Conservation (phyloP, 2,797 vertebrate species). For the Carduelis carduelis region DNA sequence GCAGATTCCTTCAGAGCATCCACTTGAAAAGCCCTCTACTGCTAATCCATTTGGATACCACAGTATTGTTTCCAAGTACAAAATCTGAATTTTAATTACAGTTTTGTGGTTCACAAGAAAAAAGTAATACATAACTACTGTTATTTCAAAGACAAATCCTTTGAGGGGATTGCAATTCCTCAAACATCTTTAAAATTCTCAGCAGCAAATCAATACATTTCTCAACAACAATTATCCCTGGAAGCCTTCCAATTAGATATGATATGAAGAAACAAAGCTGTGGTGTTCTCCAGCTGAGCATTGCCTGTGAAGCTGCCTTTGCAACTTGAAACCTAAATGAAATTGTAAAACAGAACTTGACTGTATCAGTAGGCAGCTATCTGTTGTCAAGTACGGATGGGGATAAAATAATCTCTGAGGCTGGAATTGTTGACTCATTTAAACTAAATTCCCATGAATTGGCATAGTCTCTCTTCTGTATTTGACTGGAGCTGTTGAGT, state of each 20-base stretch:
- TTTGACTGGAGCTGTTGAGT: background rate
- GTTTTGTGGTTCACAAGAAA: background rate
- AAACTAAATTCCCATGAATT: background rate
- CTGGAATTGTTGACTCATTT: background rate
- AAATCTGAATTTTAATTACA: constrained; percentile 18
- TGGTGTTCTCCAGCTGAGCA: background rate
- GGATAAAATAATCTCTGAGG: background rate
- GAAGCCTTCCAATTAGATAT: constrained; percentile 3
- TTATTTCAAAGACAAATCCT: constrained; percentile 1
- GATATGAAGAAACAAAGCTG: background rate
- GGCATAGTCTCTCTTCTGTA: background rate
- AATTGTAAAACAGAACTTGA: background rate
- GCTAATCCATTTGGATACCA: background rate
- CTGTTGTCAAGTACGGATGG: background rate
- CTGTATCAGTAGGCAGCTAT: background rate
- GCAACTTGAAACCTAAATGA: background rate
- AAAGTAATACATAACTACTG: background rate
- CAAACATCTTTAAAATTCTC: background rate
- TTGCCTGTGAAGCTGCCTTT: background rate
- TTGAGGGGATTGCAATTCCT: background rate
- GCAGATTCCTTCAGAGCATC: background rate
- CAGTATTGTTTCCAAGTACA: background rate
- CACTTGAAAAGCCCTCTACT: background rate
- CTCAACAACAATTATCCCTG: background rate
- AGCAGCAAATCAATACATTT: constrained; percentile 24